Evolutionary conservation across 30 jellyfish, hydroid and myxozoan species (phyloP), one percentile per base, ranked within the genome.

Genomic region (Aurelia sp.): DNA sequence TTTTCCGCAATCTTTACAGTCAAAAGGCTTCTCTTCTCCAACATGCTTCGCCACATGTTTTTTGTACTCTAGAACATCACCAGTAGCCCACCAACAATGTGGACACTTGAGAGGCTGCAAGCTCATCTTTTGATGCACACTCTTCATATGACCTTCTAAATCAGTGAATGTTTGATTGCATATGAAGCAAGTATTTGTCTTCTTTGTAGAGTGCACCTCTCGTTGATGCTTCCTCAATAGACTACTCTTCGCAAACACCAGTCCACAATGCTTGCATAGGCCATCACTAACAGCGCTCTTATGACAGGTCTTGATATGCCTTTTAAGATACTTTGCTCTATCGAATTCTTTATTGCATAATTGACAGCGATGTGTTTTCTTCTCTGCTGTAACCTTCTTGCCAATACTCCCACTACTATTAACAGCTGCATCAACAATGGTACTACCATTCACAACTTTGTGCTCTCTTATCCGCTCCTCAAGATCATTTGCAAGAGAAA

Each of bases 11-110:
- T 19, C 70, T 8, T 48, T 27, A 37, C 84, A 73, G 22, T 73
- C 84, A 73, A 17, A 73, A 3, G 84, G 84, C 21, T n/a, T 13
- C n/a, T 17, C 23, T 8, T 73, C 61, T 0, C 84, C 84, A 30
- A 35, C 84, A 18, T 73, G 84, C 16, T 51, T 30, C 17, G 84
- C 84, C 2, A 73, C 71, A 52, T 73, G 84, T 37, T 13, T 18
- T 66, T 73, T 73, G 30, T 73, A 73, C 41, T 47, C 21, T 13
- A 44, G 9, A 17, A 40, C 71, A 17, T 51, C 52, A 51, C 41
- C 71, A 19, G 55, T 73, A 4, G 84, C 84, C 84, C 84, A 73
- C 33, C 69, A 59, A 58, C 84, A 73, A 50, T 73, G 84, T 18
- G 84, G 84, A n/a, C 84, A 73, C 51, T 52, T 73, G 57, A 35